Base-by-base conservation (phyloP, 2,113 vertebrate genomes). In the Cyprinodon tularosa region DNA sequence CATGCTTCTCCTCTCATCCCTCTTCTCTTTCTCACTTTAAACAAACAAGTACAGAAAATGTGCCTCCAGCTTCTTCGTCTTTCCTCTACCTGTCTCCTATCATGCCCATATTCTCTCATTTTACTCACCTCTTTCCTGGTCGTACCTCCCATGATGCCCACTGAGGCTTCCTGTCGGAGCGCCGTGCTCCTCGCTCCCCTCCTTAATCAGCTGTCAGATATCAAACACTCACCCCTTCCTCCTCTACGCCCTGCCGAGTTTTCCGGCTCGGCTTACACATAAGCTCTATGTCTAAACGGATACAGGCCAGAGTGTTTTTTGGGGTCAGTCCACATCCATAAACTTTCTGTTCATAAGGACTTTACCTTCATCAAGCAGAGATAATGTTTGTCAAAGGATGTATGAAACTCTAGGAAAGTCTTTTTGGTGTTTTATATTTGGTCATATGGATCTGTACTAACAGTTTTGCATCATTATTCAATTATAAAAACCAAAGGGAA, bases 151-250 rank as follows among this genome's bases (percentile, higher is more conserved):
- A 82, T 82, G 69, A 86, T 62, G 87, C 83, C 87, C 62, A 1
- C 73, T 61, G 89, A 89, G 85, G 84, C 74, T 37, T 87, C 76
- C 88, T 90, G 90, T 92, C 89, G 88, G 80, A 71, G 84, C 81
- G 68, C 77, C 74, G 68, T 81, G 74, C 80, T 89, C 85, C 83
- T 90, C 90, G 78, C 79, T 84, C 70, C 81, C 85, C 65, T 66
- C 85, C 76, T 88, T 91, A 89, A 93, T 93, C 90, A 93, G 89
- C 90, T 88, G 89, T 92, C 90, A 91, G 62, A 91, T 80, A 88
- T 88, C 90, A 92, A 88, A 90, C 85, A 47, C 76, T 79, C 66
- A 69, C 75, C 62, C 69, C 17, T 72, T 78, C 72, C 67, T 72
- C 44, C 39, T 12, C 37, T 12, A 20, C 38, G 45, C 68, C 75